Conservation (phyloP, 2,888 invertebrate genomes). For the Ecdyonurus torrentis region DNA sequence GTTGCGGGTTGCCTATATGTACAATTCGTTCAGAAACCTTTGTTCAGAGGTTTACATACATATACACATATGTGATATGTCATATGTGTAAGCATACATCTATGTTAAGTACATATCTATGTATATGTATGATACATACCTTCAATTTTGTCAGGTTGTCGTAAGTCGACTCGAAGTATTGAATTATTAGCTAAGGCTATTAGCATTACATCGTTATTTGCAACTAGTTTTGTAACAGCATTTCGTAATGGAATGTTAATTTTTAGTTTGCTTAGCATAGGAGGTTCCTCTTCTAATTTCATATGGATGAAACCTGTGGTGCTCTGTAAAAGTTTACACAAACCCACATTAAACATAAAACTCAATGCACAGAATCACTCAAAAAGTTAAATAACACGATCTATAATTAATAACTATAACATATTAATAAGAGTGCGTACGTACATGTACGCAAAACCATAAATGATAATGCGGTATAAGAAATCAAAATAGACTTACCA, state of each 20-base stretch:
- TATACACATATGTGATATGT: too few relatives aligned
- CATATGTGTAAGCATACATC: too few relatives aligned
- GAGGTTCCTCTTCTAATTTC: slow-evolving; percentile 51
- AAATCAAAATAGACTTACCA: slow-evolving; percentile 9
- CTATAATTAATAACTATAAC: too few relatives aligned
- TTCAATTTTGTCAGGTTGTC: slow-evolving; percentile 57
- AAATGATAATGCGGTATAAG: neutral
- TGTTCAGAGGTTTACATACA: too few relatives aligned
- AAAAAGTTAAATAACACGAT: too few relatives aligned
- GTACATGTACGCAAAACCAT: neutral
- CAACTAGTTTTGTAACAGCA: slow-evolving; percentile 60
- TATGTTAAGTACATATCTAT: neutral
- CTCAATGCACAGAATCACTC: too few relatives aligned
- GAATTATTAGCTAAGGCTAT: slow-evolving; percentile 70
- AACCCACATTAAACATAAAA: too few relatives aligned
- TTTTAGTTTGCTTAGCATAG: slow-evolving; percentile 74
- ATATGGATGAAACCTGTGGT: slow-evolving; percentile 37
- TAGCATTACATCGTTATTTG: slow-evolving; percentile 66
- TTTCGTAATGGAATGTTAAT: slow-evolving; percentile 65
- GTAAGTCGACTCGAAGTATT: slow-evolving; percentile 64
- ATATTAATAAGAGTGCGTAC: too few relatives aligned
- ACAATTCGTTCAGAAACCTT: too few relatives aligned
- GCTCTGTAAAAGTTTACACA: slow-evolving; percentile 25
- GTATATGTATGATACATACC: slow-evolving; percentile 31
- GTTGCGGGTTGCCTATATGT: too few relatives aligned